These are phyloP conservation scores for Sarcophaga peregrina DNA, from an alignment of 1,140 invertebrate species.

Conservation along the genomic window DNA sequence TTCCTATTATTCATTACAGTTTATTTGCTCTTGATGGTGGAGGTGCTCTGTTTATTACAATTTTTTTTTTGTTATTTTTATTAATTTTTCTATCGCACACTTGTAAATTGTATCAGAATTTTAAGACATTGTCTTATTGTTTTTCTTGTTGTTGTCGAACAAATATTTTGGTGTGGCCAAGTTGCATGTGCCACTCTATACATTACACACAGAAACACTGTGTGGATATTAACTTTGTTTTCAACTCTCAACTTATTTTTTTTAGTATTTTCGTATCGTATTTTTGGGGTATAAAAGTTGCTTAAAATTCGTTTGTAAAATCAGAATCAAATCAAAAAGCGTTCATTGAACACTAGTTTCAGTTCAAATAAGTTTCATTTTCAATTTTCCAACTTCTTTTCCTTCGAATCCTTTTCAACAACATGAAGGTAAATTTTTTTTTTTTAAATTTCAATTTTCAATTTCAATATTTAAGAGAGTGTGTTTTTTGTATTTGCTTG, in stretches of 20 bases:
- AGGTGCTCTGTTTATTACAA: background rate
- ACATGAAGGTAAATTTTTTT: conserved; percentile 61
- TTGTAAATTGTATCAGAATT: conserved; percentile 11
- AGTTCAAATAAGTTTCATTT: conserved; percentile 49
- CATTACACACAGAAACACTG: background rate
- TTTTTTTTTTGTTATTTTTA: conserved; percentile 5
- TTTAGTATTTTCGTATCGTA: background rate
- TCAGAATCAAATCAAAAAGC: conserved; percentile 62
- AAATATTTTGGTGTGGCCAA: conserved; percentile 30
- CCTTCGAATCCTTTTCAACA: conserved; percentile 47
- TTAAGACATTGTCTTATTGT: background rate
- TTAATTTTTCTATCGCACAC: background rate
- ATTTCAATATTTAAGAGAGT: too few relatives aligned
- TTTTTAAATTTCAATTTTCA: too few relatives aligned
- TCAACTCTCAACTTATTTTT: background rate
- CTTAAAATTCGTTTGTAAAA: conserved; percentile 63
- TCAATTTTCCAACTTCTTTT: conserved; percentile 52
- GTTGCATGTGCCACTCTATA: background rate
- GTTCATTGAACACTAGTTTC: conserved; percentile 58
- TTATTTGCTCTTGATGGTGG: background rate
- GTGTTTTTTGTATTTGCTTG: too few relatives aligned
- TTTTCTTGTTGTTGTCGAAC: conserved; percentile 7
- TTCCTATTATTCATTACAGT: background rate
- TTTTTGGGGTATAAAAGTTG: conserved; percentile 64
- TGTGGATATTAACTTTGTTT: too few relatives aligned